Percentiles rank a stretch among this genome's conserved stretches.
phyloP scores from a whole-genome alignment of 2,888 invertebrate genomes.

The Apoderus coryli region DNA sequence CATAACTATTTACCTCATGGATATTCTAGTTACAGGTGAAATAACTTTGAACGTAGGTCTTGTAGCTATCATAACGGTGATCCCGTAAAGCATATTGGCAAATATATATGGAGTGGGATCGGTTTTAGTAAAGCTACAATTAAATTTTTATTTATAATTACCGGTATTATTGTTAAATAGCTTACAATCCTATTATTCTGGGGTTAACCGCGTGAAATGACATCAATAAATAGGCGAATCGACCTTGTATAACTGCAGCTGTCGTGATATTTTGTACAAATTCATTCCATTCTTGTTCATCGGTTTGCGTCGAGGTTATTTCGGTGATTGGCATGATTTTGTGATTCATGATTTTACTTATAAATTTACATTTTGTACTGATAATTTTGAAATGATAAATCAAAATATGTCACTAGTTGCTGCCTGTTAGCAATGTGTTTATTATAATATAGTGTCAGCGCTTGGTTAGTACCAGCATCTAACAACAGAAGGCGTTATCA shows the following conservation, averaged over 20 bases:
- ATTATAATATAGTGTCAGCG: too few relatives aligned
- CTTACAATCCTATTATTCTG: constrained; percentile 21
- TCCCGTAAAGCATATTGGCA: constrained; percentile 22
- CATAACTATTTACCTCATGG: constrained; percentile 17
- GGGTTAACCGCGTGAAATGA: constrained; percentile 28
- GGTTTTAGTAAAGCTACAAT: constrained; percentile 10
- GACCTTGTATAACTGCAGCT: constrained; percentile 26
- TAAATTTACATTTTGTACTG: not conserved
- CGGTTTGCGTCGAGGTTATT: too few relatives aligned
- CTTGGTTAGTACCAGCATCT: too few relatives aligned
- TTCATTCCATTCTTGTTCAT: constrained; percentile 10
- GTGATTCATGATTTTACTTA: constrained; percentile 1
- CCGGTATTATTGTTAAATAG: not conserved
- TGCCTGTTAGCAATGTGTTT: too few relatives aligned
- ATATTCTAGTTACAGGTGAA: constrained; percentile 16
- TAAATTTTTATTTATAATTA: constrained; percentile 1
- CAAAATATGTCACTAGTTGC: too few relatives aligned
- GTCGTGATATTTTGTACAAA: constrained; percentile 17
- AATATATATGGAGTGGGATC: constrained; percentile 18
- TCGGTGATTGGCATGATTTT: too few relatives aligned
- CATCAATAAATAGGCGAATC: constrained; percentile 28
- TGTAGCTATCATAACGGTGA: constrained; percentile 18
- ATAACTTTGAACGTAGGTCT: constrained; percentile 19
- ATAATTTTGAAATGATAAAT: too few relatives aligned
- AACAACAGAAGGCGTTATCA: too few relatives aligned